A percentile compares a stretch with the other conserved stretches of the same genome.
Evolutionary conservation across 2,888 invertebrate genomes (phyloP).

Genomic region (Athalia circularis): DNA sequence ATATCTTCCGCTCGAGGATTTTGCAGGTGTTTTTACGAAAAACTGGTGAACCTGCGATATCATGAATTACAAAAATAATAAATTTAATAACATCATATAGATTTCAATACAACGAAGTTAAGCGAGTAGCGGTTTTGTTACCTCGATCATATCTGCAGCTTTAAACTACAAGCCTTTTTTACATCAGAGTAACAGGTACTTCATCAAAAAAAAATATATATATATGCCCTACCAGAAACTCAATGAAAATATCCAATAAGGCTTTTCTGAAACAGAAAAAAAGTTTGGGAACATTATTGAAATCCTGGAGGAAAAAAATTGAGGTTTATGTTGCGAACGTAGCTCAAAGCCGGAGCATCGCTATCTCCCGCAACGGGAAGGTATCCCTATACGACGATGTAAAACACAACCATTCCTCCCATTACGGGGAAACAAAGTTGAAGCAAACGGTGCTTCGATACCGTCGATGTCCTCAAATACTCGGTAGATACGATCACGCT

Average conservation of each 20-base stretch:
- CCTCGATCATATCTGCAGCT: background rate
- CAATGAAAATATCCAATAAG: background rate
- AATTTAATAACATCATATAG: conserved; percentile 11
- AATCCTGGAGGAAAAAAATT: too few species aligned
- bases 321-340: too few species aligned
- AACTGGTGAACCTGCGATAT: background rate
- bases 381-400: background rate
- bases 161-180: background rate
- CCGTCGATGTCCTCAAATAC: conserved; percentile 6
- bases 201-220: background rate
- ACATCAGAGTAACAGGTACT: background rate
- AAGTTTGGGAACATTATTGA: too few species aligned
- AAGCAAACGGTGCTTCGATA: conserved; percentile 11
- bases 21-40: background rate
- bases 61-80: background rate
- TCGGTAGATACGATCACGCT: conserved; percentile 8
- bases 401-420: background rate
- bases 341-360: too few species aligned
- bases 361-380: background rate
- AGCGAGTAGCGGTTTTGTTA: conserved; percentile 13
- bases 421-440: conserved; percentile 5
- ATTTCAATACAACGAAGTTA: conserved; percentile 34
- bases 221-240: background rate
- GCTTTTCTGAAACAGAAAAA: too few species aligned
- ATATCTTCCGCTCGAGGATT: background rate